These are phyloP conservation scores for Oscheius sp. DNA, from an alignment of 2,888 invertebrate species.

Conservation along the genomic window DNA sequence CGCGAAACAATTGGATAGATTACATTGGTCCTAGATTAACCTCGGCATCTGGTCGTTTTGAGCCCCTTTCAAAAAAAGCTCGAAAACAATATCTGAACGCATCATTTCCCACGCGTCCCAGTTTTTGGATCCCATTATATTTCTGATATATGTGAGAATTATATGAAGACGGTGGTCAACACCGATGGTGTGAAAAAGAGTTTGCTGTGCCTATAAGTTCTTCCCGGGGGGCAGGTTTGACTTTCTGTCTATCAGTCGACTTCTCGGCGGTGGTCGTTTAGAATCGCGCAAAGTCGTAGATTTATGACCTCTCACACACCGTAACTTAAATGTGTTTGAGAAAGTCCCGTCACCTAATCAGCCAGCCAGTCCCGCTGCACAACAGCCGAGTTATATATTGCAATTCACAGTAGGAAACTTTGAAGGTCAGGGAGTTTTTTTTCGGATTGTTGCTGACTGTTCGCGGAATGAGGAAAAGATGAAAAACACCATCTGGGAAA, in stretches of 20 bases:
- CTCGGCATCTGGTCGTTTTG: no score
- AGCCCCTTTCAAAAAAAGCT: no score
- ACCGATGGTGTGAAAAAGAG: constrained; percentile 20
- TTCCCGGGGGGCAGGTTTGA: constrained; percentile 2
- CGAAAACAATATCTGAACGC: no score
- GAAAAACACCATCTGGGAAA: constrained; percentile 27
- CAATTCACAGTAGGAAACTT: constrained; percentile 4
- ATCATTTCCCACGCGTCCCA: no score
- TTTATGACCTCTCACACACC: constrained; percentile 30
- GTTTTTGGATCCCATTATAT: no score
- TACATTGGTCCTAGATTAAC: no score
- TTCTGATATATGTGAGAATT: no score
- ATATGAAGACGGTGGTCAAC: neutral
- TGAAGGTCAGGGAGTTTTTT: constrained; percentile 19
- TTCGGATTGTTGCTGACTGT: no score
- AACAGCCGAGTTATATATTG: no score
- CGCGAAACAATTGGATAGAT: no score
- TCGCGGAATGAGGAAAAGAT: constrained; percentile 20
- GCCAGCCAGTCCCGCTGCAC: neutral
- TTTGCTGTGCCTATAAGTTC: neutral
- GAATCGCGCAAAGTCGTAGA: neutral
- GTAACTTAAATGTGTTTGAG: constrained; percentile 4
- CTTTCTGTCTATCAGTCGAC: neutral
- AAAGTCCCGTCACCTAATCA: neutral
- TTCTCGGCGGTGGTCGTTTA: constrained; percentile 22